Base-by-base conservation (phyloP, 2,113 vertebrate genomes). In the Euleptes europaea region DNA sequence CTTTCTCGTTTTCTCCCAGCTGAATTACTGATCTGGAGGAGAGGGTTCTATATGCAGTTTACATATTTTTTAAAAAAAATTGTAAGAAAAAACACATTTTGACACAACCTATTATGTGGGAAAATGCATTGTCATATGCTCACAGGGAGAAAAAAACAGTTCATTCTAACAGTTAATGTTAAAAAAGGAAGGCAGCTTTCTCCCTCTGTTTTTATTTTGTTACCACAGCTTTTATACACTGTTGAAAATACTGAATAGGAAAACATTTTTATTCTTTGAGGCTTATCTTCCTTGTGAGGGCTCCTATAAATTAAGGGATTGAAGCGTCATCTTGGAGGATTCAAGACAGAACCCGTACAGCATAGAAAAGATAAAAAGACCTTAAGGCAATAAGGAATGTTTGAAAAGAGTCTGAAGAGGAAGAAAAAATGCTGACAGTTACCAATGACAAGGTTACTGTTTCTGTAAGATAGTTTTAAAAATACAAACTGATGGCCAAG, bases 351-450 rank as follows among this genome's bases (percentile, higher is more conserved):
- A 73, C 1, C 72, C 65, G 47, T 73, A 74, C 1, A 54, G 31
- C 5, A 77, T 85, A 73, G n/a, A 88, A 79, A 82, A 86, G 4
- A 72, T 35, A 47, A 26, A 87, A 84, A 82, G 86, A 6, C 38
- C 54, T 47, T 79, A 17, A 49, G 40, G 42, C 2, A 33, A 0
- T 21, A 74, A 70, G 49, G 63, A 1, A 79, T 2, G 13, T 85
- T 63, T 23, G n/a, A 87, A 80, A 72, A 69, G 1, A 70, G 9
- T 80, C n/a, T 69, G 51, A 13, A 11, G 82, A 28, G 6, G n/a
- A n/a, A 44, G 26, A 12, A 3, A 75, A 83, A 85, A 57, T 23
- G 2, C 13, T 79, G 47, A 63, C 19, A 76, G 44, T 51, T 49
- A 71, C 26, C 75, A 54, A 0, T 76, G 13, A 40, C 72, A 49